Evolutionary conservation across 2,797 vertebrate genomes (phyloP).

Genomic region (Neosilurus mollespiculum): DNA sequence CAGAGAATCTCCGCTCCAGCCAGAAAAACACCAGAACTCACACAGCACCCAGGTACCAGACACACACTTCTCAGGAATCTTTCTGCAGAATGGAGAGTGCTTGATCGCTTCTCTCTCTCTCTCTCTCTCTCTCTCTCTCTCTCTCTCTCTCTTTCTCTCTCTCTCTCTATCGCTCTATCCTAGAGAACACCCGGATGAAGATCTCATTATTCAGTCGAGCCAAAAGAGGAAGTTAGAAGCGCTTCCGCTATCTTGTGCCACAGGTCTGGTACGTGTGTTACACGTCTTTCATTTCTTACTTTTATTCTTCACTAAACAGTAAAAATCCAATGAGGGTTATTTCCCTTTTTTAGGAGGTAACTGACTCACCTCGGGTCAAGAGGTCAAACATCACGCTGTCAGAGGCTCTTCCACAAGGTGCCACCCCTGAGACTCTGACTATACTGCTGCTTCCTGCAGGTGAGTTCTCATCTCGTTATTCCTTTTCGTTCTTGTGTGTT

Average conservation of each 20-base stretch:
- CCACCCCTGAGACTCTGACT: conserved; percentile 54
- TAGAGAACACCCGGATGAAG: conserved; percentile 80
- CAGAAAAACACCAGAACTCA: conserved; percentile 52
- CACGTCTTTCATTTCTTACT: too few species aligned
- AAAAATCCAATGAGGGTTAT: background rate
- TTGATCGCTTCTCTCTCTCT: rapidly evolving
- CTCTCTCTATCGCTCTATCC: background rate
- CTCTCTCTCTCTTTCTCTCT: background rate
- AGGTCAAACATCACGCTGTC: conserved; percentile 73
- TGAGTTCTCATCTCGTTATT: conserved; percentile 61
- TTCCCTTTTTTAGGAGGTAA: conserved; percentile 73
- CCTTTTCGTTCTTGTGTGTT: too few species aligned
- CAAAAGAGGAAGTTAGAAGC: conserved; percentile 91
- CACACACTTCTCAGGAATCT: too few species aligned
- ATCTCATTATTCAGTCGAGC: conserved; percentile 78
- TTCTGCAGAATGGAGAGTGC: too few species aligned
- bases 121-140: too few species aligned
- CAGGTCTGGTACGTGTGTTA: conserved; percentile 81
- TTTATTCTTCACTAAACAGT: background rate
- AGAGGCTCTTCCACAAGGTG: conserved; percentile 75
- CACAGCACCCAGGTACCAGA: background rate
- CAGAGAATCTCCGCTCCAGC: conserved; percentile 56
- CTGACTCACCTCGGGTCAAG: conserved; percentile 77
- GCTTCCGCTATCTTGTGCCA: conserved; percentile 80
- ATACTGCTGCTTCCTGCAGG: conserved; percentile 91